Evolutionary conservation across 2,113 vertebrate species (phyloP), one percentile per base, ranked within the genome.

Genomic region (Sceloporus undulatus): DNA sequence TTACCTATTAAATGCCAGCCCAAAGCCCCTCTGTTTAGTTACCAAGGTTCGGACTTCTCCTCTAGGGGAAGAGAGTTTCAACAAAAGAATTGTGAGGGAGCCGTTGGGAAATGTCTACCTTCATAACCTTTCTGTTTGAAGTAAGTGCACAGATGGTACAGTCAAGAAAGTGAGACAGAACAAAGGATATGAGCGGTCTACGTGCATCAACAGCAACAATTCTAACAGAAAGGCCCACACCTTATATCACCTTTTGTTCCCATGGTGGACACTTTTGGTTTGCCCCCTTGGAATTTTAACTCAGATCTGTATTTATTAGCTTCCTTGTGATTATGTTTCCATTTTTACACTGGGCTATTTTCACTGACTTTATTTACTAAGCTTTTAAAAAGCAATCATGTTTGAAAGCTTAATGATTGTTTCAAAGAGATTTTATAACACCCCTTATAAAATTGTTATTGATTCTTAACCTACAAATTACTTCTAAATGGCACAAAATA

Each of bases 381-480:
- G 16, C 40, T 90, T 91, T 91, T 82, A 86, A 18, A n/a, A 89
- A 79, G 91, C 0, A 85, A 48, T 48, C 56, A 83, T 85, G 76
- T 66, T 89, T 79, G 88, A 86, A 89, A 90, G n/a, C 25, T 23
- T 10, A 88, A 5, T 65, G 0, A 74, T 42, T 3, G 86, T 73
- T 79, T 88, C 38, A 85, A 92, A 90, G 56, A 18, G 86, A 79
- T 90, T 85, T 84, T 87, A 89, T 2, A 85, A 13, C 4, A 9
- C 84, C 27, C 11, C 38, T 62, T 65, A 65, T 75, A 65, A 81
- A 81, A 74, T 21, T 42, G 71, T 56, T 87, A 48, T 83, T 77
- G 68, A 82, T 91, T 52, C 56, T 1, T 0, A 82, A 90, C 84
- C 18, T 88, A 54, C 19, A 84, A 11, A 70, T 48, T 78, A 88